phyloP scores from a whole-genome alignment of 2,888 invertebrate species.

The Cryptops parisi region DNA sequence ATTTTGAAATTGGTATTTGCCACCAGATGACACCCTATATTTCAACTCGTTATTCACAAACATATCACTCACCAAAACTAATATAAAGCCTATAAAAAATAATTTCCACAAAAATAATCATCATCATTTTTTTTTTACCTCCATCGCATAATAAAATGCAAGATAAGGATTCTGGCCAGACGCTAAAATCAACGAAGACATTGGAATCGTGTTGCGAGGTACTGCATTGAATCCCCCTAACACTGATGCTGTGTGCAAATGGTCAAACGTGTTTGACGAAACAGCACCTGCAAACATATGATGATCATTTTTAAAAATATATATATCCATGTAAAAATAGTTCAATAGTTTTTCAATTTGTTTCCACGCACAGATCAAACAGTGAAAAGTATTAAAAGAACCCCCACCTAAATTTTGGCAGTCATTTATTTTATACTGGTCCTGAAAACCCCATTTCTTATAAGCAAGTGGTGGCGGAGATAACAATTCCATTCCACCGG shows the following conservation, averaged over 20 bases:
- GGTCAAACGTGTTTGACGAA: conserved; percentile 65
- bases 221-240: conserved; percentile 29
- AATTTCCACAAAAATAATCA: too few species aligned
- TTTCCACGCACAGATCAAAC: background rate
- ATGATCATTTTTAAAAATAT: background rate
- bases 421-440: conserved; percentile 53
- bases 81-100: too few species aligned
- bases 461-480: conserved; percentile 48
- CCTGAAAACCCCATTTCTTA: conserved; percentile 75
- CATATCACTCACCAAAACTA: too few species aligned
- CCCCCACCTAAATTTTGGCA: conserved; percentile 52
- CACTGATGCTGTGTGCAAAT: conserved; percentile 63
- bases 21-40: too few species aligned
- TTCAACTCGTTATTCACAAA: too few species aligned
- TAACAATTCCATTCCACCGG: conserved; percentile 46
- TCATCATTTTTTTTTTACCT: conserved; percentile 37
- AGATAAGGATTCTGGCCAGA: conserved; percentile 70
- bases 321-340: background rate
- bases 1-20: too few species aligned
- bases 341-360: background rate
- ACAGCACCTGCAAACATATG: conserved; percentile 46
- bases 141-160: conserved; percentile 77
- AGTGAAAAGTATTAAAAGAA: conserved; percentile 19
- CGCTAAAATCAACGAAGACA: conserved; percentile 57
- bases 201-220: conserved; percentile 43